Evolutionary conservation across 2,888 invertebrate species (phyloP), one percentile per base, ranked within the genome.

Genomic region (Iselma pallidipennis): DNA sequence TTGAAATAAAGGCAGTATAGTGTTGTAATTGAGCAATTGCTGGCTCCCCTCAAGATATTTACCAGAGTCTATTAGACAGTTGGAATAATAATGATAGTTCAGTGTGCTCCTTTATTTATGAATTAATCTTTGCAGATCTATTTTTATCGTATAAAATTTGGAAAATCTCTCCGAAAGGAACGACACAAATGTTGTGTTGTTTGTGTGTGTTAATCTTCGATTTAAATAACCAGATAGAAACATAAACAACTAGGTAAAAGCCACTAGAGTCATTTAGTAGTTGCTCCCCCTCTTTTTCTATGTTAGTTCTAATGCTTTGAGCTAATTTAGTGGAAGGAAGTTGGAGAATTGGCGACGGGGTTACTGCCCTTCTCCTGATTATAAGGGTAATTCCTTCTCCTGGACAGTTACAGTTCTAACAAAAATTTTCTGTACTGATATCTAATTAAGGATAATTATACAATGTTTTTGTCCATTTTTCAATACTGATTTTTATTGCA

Each of bases 121-220:
- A 16, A 16, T 37, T 37, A 37, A 37, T 37, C 37, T 16, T 37
- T 16, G 9, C 9, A 9, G 16, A 9, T 37, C 16, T 37, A 9
- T 37, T 16, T 37, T 49, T 54, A 53, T 54, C 49, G 23, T 29
- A 54, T 37, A 29, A 49, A 48, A n/a, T 52, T 37, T 37, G 6
- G 37, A 37, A 37, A 37, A 16, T 37, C 16, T 37, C 2, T 12
- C 14, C 14, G 0, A 37, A 16, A 7, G 16, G 6, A 16, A 9
- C 10, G 16, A 14, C 9, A 5, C 14, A 16, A 16, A 14, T 37
- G n/a, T n/a, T n/a, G n/a, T n/a, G n/a, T n/a, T n/a, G n/a, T n/a
- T n/a, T n/a, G n/a, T n/a, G n/a, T n/a, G n/a, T n/a, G n/a, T n/a
- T n/a, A n/a, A n/a, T n/a, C n/a, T n/a, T n/a, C n/a, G n/a, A n/a